Base-by-base conservation (phyloP, 1,140 invertebrate genomes). In the Popillia japonica region DNA sequence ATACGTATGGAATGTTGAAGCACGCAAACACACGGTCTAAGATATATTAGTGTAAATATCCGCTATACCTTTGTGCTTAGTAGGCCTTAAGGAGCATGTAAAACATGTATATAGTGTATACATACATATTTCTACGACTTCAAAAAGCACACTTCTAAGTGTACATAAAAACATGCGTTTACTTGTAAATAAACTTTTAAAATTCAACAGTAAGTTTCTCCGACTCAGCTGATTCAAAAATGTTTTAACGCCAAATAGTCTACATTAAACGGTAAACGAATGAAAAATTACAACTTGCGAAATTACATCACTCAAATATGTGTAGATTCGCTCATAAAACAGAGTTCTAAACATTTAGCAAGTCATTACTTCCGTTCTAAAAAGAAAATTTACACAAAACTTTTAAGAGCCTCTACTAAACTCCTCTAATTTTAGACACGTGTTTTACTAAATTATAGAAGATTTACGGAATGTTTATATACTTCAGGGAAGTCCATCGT, bases 401-500 rank as follows among this genome's bases (percentile, higher is more conserved):
- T 55, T 55, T 55, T 55, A 55, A 55, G 14, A 17, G 14, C 48
- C 48, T 55, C 48, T n/a, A 17, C 17, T 17, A 55, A 55, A n/a
- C 48, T 55, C 14, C 48, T 55, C 17, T 55, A 14, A 55, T 55
- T 55, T 55, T 55, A n/a, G n/a, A n/a, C 48, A 55, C 11, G 14
- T 55, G 48, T 55, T 55, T 7, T 55, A 17, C 48, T 14, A 17
- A 17, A 55, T 55, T 55, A n/a, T 3, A 55, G 6, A 55, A 17
- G 2, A 17, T 17, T 55, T 55, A 17, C 48, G 14, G 48, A 55
- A 17, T 55, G 48, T 55, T 55, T 55, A 55, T 17, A 55, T 17
- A 55, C 48, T 55, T 55, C 48, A 55, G 48, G 48, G 48, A 55
- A 55, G 48, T 55, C n/a, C 17, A 55, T 55, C 48, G 17, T 55